These are phyloP conservation scores for Fregata magnificens DNA, from an alignment of 2,113 vertebrate species.

Conservation along the genomic window DNA sequence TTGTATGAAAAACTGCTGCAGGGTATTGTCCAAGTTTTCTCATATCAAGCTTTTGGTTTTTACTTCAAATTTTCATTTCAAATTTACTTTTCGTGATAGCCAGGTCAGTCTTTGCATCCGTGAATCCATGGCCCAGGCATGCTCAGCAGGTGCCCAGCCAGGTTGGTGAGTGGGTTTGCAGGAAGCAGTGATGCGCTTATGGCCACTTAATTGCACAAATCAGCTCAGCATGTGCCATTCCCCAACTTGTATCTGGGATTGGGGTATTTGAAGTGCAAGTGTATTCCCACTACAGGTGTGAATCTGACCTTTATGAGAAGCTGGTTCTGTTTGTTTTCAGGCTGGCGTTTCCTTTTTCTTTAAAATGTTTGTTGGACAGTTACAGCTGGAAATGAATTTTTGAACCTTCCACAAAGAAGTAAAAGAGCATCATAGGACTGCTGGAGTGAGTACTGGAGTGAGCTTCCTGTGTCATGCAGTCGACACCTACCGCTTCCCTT, in stretches of 20 bases:
- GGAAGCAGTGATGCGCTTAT: background rate
- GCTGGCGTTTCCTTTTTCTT: background rate
- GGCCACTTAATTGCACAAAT: background rate
- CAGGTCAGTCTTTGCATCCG: background rate
- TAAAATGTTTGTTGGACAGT: background rate
- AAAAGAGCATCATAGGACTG: background rate
- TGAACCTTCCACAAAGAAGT: background rate
- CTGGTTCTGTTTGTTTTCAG: background rate
- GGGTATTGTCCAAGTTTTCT: background rate
- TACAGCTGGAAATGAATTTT: background rate
- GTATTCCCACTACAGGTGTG: background rate
- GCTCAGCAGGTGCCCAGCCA: fast-evolving
- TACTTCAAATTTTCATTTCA: background rate
- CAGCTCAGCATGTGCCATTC: background rate
- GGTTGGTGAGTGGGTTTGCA: fast-evolving
- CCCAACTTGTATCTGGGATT: background rate
- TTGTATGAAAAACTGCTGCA: background rate
- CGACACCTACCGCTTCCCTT: background rate
- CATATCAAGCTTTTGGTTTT: background rate
- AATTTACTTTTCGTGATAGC: background rate
- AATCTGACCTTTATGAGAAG: background rate
- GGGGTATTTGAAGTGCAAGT: background rate
- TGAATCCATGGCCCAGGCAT: fast-evolving
- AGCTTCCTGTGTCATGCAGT: background rate
- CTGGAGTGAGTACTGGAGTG: background rate